Percentiles rank a stretch among this genome's conserved stretches.
Evolutionary conservation across 2,888 invertebrate genomes (phyloP).

Genomic region (Tigriopus californicus): DNA sequence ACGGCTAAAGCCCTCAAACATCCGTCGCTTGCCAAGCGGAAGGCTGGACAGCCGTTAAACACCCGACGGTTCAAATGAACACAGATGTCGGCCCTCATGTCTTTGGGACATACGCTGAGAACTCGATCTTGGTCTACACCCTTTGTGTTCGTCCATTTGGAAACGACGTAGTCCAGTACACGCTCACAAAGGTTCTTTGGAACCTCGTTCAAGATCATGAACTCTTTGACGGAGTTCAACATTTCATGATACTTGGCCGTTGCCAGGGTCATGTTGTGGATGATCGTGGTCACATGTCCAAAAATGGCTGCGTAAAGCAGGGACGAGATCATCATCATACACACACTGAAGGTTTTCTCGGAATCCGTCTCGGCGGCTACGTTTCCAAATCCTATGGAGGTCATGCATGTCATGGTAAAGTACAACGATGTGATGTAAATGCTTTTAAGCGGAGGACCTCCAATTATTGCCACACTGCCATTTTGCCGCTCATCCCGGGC

Average conservation of each 20-base stretch:
- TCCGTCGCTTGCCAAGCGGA: slow-evolving; percentile 35
- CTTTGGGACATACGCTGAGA: slow-evolving; percentile 38
- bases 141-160: slow-evolving; percentile 38
- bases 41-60: slow-evolving; percentile 22
- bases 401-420: slow-evolving; percentile 38
- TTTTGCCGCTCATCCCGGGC: slow-evolving; percentile 15
- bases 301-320: slow-evolving; percentile 37
- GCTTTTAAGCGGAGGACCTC: slow-evolving; percentile 22
- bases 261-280: slow-evolving; percentile 34
- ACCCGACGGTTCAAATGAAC: slow-evolving; percentile 38
- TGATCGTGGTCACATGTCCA: slow-evolving; percentile 37
- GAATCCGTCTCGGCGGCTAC: slow-evolving; percentile 33
- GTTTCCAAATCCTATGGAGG: slow-evolving; percentile 38
- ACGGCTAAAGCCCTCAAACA: slow-evolving; percentile 31
- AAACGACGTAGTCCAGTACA: slow-evolving; percentile 39
- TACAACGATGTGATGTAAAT: slow-evolving; percentile 33
- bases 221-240: slow-evolving; percentile 37
- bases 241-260: slow-evolving; percentile 37
- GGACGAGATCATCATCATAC: slow-evolving; percentile 35
- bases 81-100: slow-evolving; percentile 40
- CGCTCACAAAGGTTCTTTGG: slow-evolving; percentile 36
- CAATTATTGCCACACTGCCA: slow-evolving; percentile 11
- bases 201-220: slow-evolving; percentile 38
- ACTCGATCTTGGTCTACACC: slow-evolving; percentile 37
- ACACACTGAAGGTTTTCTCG: slow-evolving; percentile 33